Base-by-base conservation (phyloP, 2,797 vertebrate genomes). In the Platyrinchus mystaceus region DNA sequence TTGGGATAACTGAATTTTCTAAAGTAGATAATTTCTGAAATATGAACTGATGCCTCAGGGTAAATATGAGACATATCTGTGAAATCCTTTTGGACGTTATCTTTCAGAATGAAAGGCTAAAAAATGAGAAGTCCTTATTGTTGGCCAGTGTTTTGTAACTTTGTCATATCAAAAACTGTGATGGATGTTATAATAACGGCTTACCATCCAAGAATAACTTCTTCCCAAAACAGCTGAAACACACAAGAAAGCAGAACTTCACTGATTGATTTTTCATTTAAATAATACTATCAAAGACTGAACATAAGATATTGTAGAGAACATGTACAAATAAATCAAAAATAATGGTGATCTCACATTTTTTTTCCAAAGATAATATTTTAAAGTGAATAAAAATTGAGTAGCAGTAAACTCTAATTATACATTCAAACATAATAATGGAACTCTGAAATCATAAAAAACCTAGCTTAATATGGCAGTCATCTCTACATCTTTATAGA, bases 21-120 rank as follows among this genome's bases (percentile, higher is more conserved):
- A 13, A 77, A 76, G 53, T 30, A 83, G 52, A 56, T 77, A 83
- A 91, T 94, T 96, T 93, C 76, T 89, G 60, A 83, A 92, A 89
- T 77, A 80, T 53, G 32, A 93, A 56, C 56, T 50, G 53, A 46
- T 58, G 78, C 91, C 60, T 95, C 22, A 56, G 71, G 93, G 64
- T 53, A 91, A 93, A 80, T 70, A 80, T 32, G 44, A 92, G 58
- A 91, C 26, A 30, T 70, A 85, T 69, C 79, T 89, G 66, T 93
- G 89, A 92, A 95, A 94, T 77, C 27, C 73, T 83, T 92, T 94
- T 71, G 71, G 91, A 77, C 27, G 0, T 86, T 91, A 68, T 75
- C 69, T 81, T 83, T 73, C 49, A 75, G 79, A 88, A 90, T 37
- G 90, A 55, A 95, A 81, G 79, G n/a, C 58, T 78, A 50, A 93